These are phyloP conservation scores for Drosophila nigrodunni DNA, from an alignment of 1,140 invertebrate genomes.

Conservation along the genomic window DNA sequence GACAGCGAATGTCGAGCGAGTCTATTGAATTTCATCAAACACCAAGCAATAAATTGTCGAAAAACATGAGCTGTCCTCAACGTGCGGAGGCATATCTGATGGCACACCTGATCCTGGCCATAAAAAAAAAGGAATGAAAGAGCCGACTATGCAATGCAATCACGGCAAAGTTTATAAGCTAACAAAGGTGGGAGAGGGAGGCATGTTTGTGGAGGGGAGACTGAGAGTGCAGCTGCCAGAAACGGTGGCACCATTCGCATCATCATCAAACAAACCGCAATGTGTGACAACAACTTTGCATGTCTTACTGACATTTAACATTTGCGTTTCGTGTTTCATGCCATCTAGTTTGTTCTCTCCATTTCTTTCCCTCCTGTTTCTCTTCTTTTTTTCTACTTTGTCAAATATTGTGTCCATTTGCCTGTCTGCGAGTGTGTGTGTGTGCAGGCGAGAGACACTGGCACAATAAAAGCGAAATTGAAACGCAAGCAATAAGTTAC, in stretches of 20 bases:
- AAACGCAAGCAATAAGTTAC: constrained; percentile 61
- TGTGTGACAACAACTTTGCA: constrained; percentile 78
- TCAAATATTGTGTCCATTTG: constrained; percentile 36
- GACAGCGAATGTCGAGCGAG: constrained; percentile 20
- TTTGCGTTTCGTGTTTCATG: constrained; percentile 78
- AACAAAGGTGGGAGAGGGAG: not conserved
- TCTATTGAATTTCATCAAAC: constrained; percentile 76
- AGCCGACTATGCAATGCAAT: constrained; percentile 25
- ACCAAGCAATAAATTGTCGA: constrained; percentile 74
- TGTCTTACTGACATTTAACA: constrained; percentile 80
- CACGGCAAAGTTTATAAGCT: constrained; percentile 20
- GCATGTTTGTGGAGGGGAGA: not conserved
- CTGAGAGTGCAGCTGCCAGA: constrained; percentile 25
- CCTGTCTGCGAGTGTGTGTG: not conserved
- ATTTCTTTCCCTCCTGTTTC: constrained; percentile 11
- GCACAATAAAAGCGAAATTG: constrained; percentile 66
- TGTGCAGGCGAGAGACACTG: constrained; percentile 48
- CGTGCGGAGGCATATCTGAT: constrained; percentile 6
- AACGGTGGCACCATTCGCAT: constrained; percentile 40
- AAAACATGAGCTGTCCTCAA: constrained; percentile 48
- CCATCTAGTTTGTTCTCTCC: constrained; percentile 27
- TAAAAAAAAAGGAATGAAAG: constrained; percentile 10
- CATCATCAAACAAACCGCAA: constrained; percentile 59
- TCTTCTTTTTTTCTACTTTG: constrained; percentile 28
- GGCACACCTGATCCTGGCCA: constrained; percentile 19